Conservation (phyloP, 1,140 invertebrate genomes). For the Helicoverpa armigera region DNA sequence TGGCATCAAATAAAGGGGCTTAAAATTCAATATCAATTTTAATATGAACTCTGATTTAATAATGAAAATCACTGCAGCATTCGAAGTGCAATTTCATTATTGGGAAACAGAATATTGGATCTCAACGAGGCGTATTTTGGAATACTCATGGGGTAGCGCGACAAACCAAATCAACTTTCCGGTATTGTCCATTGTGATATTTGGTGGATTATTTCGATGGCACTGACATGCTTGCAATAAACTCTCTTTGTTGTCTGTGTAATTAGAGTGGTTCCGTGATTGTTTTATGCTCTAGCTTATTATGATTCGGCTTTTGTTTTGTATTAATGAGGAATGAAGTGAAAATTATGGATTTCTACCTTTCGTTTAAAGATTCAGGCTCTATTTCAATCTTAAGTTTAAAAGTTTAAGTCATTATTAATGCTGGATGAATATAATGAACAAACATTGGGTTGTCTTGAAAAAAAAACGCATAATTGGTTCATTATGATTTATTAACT, state of each 20-base stretch:
- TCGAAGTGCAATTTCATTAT: conserved; percentile 83
- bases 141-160: conserved; percentile 72
- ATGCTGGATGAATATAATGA: too few species aligned
- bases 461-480: too few species aligned
- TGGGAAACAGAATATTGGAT: conserved; percentile 75
- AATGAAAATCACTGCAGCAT: conserved; percentile 82
- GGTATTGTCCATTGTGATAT: conserved; percentile 63
- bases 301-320: neutral
- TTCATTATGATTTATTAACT: neutral
- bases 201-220: conserved; percentile 22
- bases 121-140: conserved; percentile 72
- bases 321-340: neutral
- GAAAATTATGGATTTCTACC: neutral
- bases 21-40: conserved; percentile 51
- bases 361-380: too few species aligned
- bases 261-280: neutral
- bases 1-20: conserved; percentile 39
- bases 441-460: too few species aligned
- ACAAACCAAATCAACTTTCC: conserved; percentile 76
- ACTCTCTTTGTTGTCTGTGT: conserved; percentile 21
- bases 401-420: too few species aligned
- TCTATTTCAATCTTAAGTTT: too few species aligned
- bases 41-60: conserved; percentile 80
- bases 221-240: neutral
- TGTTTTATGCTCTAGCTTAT: neutral